A percentile compares a stretch with the other conserved stretches of the same genome.
Conservation (phyloP, 2,797 vertebrate genomes). For the Sebastes steindachneri region DNA sequence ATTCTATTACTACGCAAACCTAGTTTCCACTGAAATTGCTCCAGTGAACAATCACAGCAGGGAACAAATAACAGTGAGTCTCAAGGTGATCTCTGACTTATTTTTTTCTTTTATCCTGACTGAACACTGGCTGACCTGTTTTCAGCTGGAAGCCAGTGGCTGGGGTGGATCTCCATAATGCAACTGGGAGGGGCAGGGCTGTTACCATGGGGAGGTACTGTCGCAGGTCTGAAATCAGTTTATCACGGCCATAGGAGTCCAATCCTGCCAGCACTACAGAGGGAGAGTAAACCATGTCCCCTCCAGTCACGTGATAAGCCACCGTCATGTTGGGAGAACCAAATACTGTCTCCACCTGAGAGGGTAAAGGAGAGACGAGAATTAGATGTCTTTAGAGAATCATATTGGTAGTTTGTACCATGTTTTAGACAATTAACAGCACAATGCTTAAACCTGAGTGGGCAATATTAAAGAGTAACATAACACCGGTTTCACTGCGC, state of each 20-base stretch:
- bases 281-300: slow-evolving; percentile 88
- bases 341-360: slow-evolving; percentile 85
- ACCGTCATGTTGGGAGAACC: slow-evolving; percentile 91
- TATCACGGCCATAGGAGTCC: slow-evolving; percentile 87
- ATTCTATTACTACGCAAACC: neutral
- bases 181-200: slow-evolving; percentile 87
- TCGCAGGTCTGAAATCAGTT: slow-evolving; percentile 90
- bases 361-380: neutral
- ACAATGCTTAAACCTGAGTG: neutral
- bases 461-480: neutral
- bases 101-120: slow-evolving; percentile 37
- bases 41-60: slow-evolving; percentile 19
- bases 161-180: slow-evolving; percentile 88
- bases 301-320: slow-evolving; percentile 90
- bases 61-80: slow-evolving; percentile 6
- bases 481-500: neutral
- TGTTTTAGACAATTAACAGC: neutral
- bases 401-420: neutral
- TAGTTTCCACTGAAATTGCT: neutral
- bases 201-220: slow-evolving; percentile 91
- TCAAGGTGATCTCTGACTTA: slow-evolving; percentile 32
- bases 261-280: slow-evolving; percentile 88
- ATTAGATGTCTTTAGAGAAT: neutral
- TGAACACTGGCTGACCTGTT: slow-evolving; percentile 87
- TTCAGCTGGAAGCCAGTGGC: slow-evolving; percentile 90